phyloP scores from a whole-genome alignment of 2,888 invertebrate genomes.

The Acrobeloides nanus region DNA sequence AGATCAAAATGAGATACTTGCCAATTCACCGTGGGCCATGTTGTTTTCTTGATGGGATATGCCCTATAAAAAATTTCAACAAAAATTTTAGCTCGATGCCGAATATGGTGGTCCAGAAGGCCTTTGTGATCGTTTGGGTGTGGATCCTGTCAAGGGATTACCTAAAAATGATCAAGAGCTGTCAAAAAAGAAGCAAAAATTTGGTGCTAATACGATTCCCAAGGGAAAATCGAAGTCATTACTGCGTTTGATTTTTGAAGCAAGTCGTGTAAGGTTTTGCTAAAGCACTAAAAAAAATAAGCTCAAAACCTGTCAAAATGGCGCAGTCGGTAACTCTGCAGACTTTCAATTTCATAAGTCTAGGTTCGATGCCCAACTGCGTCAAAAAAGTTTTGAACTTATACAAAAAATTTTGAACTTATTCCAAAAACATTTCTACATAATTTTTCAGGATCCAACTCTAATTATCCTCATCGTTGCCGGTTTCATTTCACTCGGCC shows the following conservation, averaged over 20 bases:
- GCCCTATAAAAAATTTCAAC: too few relatives aligned
- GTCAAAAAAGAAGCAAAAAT: constrained; percentile 28
- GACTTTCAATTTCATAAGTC: constrained; percentile 16
- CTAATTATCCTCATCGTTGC: constrained; percentile 47
- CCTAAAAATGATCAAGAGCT: constrained; percentile 34
- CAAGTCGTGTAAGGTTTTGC: constrained; percentile 30
- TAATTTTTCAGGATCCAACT: constrained; percentile 51
- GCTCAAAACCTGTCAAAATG: too few relatives aligned
- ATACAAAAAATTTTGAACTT: constrained; percentile 1
- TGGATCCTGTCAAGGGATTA: constrained; percentile 42
- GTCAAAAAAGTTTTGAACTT: too few relatives aligned
- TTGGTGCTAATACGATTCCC: constrained; percentile 48
- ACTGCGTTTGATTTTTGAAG: constrained; percentile 35
- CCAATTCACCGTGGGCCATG: too few relatives aligned
- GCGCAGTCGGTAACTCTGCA: neutral
- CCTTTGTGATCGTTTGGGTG: constrained; percentile 34
- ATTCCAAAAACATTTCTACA: constrained; percentile 4
- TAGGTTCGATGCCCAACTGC: constrained; percentile 10
- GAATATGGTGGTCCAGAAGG: constrained; percentile 48
- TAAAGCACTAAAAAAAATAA: neutral
- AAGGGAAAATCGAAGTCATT: constrained; percentile 43
- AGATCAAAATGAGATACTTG: too few relatives aligned
- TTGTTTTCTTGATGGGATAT: too few relatives aligned
- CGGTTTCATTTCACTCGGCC: constrained; percentile 45
- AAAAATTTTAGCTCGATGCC: constrained; percentile 37